Evolutionary conservation across 2,113 vertebrate genomes (phyloP).

Genomic region (Oreochromis niloticus): DNA sequence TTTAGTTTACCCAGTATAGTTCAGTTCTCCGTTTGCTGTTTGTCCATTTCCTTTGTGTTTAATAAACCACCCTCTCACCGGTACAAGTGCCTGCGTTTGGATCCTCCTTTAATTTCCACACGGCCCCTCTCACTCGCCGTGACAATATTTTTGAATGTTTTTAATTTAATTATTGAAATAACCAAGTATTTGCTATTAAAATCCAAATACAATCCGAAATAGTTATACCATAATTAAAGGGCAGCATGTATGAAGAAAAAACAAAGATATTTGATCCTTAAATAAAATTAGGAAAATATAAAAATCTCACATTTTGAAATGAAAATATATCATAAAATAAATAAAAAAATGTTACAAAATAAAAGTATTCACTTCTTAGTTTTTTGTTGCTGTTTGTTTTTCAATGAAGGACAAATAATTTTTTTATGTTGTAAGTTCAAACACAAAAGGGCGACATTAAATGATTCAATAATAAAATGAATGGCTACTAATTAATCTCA

Average conservation of each 20-base stretch:
- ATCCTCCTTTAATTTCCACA: no score
- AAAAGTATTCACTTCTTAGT: neutral
- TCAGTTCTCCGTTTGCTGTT: no score
- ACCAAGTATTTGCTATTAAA: neutral
- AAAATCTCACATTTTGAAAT: neutral
- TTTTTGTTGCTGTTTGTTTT: neutral
- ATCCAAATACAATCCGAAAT: neutral
- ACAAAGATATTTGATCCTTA: neutral
- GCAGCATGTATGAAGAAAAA: neutral
- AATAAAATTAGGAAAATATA: neutral
- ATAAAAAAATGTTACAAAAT: neutral
- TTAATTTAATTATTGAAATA: neutral
- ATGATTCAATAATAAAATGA: neutral
- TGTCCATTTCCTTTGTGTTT: no score
- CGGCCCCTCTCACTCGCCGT: no score
- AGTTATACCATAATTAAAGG: neutral
- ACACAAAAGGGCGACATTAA: neutral
- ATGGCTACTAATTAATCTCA: neutral
- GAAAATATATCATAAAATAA: neutral
- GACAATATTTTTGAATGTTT: neutral
- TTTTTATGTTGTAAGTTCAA: neutral
- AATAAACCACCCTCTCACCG: no score
- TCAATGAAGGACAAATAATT: neutral
- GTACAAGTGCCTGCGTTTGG: no score
- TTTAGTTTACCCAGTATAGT: no score